Evolutionary conservation across 2,888 invertebrate species (phyloP).

Genomic region (Drosophila austrosaltans): DNA sequence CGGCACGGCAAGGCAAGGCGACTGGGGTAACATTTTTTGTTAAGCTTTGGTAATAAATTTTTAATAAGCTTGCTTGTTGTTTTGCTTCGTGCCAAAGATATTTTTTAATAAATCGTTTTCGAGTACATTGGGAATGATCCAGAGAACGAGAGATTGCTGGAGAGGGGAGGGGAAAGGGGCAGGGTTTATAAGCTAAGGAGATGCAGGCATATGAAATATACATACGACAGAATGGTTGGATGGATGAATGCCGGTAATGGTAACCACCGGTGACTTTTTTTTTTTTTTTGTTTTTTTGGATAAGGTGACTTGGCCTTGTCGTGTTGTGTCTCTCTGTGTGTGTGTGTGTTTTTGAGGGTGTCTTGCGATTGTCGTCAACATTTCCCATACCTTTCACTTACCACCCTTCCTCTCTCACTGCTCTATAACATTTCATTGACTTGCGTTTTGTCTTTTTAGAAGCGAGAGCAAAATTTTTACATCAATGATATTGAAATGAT

Average conservation of each 20-base stretch:
- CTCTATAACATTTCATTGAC: constrained; percentile 58
- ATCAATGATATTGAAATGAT: constrained; percentile 77
- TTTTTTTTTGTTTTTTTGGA: constrained; percentile 4
- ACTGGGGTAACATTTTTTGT: constrained; percentile 73
- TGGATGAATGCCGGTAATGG: constrained; percentile 62
- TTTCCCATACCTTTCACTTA: constrained; percentile 21
- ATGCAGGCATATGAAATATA: constrained; percentile 71
- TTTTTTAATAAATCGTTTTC: constrained; percentile 77
- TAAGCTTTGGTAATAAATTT: constrained; percentile 78
- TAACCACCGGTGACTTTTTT: constrained; percentile 60
- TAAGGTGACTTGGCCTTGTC: constrained; percentile 35
- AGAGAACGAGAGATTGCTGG: constrained; percentile 33
- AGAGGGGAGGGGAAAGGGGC: constrained; percentile 53
- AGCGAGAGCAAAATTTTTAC: constrained; percentile 53
- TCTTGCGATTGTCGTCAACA: constrained; percentile 70
- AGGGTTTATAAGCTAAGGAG: constrained; percentile 12
- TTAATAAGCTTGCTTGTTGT: constrained; percentile 79
- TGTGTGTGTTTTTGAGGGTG: constrained; percentile 58
- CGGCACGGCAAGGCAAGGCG: constrained; percentile 21
- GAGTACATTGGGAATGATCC: constrained; percentile 74
- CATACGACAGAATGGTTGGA: constrained; percentile 56
- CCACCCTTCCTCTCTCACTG: constrained; percentile 16
- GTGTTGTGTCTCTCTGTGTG: constrained; percentile 7
- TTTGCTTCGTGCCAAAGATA: constrained; percentile 73
- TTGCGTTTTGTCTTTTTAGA: constrained; percentile 43